These are phyloP conservation scores for Tupaia tana DNA, from an alignment of 2,113 vertebrate species.

Conservation along the genomic window DNA sequence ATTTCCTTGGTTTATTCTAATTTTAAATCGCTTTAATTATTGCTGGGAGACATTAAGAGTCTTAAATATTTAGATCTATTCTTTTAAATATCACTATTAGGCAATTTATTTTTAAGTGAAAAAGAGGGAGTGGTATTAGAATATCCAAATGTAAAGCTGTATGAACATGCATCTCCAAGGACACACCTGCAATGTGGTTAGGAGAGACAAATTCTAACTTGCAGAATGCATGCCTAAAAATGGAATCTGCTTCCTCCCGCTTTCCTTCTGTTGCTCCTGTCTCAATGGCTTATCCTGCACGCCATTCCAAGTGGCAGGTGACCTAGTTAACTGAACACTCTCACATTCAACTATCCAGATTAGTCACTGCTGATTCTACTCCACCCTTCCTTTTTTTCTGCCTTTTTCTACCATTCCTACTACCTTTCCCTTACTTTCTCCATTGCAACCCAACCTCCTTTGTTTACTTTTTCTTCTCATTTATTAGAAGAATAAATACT, in stretches of 20 bases:
- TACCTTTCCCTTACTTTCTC: background rate
- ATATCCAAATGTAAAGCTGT: background rate
- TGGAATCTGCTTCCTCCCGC: background rate
- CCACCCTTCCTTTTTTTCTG: background rate
- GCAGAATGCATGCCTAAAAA: constrained; percentile 24
- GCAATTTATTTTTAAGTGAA: constrained; percentile 14
- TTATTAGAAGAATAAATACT: background rate
- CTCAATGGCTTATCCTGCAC: background rate
- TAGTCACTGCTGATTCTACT: background rate
- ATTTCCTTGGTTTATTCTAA: constrained; percentile 9
- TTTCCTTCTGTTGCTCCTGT: background rate
- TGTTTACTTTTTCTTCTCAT: constrained; percentile 19
- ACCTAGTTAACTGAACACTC: constrained; percentile 44
- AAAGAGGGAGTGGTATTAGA: background rate
- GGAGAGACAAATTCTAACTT: constrained; percentile 63
- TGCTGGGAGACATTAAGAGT: background rate
- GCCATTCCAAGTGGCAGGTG: constrained; percentile 15
- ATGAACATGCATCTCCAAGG: constrained; percentile 2
- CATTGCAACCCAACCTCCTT: background rate
- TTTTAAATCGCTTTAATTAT: background rate
- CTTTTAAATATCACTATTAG: constrained; percentile 4
- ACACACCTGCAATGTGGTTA: constrained; percentile 48
- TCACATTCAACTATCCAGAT: background rate
- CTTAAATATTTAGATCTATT: constrained; percentile 42
- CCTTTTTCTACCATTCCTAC: background rate